A percentile compares a stretch with the other conserved stretches of the same genome.
phyloP scores from a whole-genome alignment of 2,797 vertebrate genomes.

The Kryptopterus vitreolus region DNA sequence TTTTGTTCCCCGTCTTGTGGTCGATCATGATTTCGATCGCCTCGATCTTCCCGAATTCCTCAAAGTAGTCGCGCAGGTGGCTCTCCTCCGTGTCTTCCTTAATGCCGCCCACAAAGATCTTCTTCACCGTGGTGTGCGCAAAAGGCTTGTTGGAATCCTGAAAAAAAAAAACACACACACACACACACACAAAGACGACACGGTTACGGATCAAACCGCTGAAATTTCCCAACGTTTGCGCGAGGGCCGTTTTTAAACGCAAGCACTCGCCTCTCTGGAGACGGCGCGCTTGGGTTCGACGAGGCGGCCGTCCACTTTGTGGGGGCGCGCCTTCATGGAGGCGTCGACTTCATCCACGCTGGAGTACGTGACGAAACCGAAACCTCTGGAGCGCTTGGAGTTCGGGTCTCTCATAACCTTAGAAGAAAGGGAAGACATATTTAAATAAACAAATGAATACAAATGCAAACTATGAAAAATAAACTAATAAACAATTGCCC shows the following conservation, averaged over 20 bases:
- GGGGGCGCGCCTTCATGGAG: conserved; percentile 88
- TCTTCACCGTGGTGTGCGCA: conserved; percentile 93
- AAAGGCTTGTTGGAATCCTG: conserved; percentile 93
- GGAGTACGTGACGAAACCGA: conserved; percentile 93
- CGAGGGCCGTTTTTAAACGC: too few species aligned
- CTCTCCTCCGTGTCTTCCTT: conserved; percentile 95
- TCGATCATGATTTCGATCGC: conserved; percentile 95
- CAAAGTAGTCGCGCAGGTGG: conserved; percentile 91
- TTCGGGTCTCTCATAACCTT: conserved; percentile 93
- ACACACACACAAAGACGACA: too few species aligned
- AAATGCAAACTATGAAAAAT: background rate
- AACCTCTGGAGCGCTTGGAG: conserved; percentile 90
- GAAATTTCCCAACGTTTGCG: too few species aligned
- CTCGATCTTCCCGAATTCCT: conserved; percentile 91
- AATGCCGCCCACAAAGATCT: conserved; percentile 96
- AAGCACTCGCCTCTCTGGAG: conserved; percentile 82
- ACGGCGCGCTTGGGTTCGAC: conserved; percentile 95
- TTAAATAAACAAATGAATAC: accelerated
- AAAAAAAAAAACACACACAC: accelerated
- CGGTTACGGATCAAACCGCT: background rate
- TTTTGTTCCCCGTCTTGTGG: conserved; percentile 87
- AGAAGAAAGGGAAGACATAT: background rate
- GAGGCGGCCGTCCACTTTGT: conserved; percentile 92
- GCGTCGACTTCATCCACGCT: conserved; percentile 89
- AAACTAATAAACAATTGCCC: background rate